Evolutionary conservation across 2,888 invertebrate species (phyloP).

Genomic region (Drosophila macrospina): DNA sequence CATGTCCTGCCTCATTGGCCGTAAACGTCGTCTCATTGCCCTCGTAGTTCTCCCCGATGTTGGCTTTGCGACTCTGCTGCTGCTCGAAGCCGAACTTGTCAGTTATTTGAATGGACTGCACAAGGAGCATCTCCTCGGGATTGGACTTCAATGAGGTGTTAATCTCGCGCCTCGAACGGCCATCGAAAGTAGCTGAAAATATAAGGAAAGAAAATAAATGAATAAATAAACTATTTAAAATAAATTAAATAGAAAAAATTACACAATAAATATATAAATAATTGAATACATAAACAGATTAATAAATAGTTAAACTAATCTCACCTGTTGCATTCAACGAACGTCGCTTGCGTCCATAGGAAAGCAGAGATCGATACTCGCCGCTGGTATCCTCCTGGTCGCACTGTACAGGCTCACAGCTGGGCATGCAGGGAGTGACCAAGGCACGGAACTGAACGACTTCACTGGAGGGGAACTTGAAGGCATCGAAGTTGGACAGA

Average conservation of each 20-base stretch:
- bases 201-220: neutral
- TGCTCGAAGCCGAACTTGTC: slow-evolving; percentile 95
- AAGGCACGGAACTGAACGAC: slow-evolving; percentile 98
- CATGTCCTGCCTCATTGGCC: slow-evolving; percentile 87
- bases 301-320: slow-evolving; percentile 17
- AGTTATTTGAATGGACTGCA: slow-evolving; percentile 96
- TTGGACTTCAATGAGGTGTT: slow-evolving; percentile 79
- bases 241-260: neutral
- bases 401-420: slow-evolving; percentile 96
- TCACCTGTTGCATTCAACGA: slow-evolving; percentile 86
- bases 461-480: slow-evolving; percentile 98
- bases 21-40: slow-evolving; percentile 90
- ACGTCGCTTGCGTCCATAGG: slow-evolving; percentile 92
- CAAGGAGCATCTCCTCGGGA: slow-evolving; percentile 93
- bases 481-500: slow-evolving; percentile 96
- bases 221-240: neutral
- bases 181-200: slow-evolving; percentile 20
- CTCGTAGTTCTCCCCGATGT: slow-evolving; percentile 85
- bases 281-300: neutral
- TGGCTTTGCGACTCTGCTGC: slow-evolving; percentile 85
- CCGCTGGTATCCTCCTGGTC: slow-evolving; percentile 93
- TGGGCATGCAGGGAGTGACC: slow-evolving; percentile 97
- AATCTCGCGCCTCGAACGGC: slow-evolving; percentile 74
- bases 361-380: slow-evolving; percentile 92
- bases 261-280: neutral